These are phyloP conservation scores for Sympetrum striolatum DNA, from an alignment of 2,888 invertebrate species.

Conservation along the genomic window DNA sequence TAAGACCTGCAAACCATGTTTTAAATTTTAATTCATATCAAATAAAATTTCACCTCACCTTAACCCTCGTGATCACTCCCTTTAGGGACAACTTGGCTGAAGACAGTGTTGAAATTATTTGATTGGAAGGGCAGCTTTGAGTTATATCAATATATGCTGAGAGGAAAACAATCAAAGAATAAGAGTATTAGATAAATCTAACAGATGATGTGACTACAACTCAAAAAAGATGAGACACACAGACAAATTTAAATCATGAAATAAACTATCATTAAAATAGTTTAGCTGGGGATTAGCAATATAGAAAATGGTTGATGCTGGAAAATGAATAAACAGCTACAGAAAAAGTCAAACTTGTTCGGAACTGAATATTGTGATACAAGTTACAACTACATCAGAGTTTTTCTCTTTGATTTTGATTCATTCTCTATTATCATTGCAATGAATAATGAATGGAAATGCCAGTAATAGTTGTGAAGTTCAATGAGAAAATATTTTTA, in stretches of 20 bases:
- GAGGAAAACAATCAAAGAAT: not conserved
- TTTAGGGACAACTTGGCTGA: slow-evolving; percentile 33
- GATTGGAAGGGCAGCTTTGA: not conserved
- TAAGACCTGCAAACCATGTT: not conserved
- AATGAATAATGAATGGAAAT: too few relatives aligned
- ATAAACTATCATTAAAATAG: not conserved
- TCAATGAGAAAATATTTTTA: too few relatives aligned
- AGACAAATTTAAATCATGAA: not conserved
- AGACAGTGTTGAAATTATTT: not conserved
- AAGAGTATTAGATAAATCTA: too few relatives aligned
- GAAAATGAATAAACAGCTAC: too few relatives aligned
- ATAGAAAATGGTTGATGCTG: too few relatives aligned
- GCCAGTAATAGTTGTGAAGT: too few relatives aligned
- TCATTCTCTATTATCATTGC: too few relatives aligned
- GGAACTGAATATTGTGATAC: too few relatives aligned
- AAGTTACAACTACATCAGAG: too few relatives aligned
- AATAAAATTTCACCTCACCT: not conserved
- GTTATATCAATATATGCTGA: slow-evolving; percentile 16
- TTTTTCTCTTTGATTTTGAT: too few relatives aligned
- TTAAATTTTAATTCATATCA: not conserved
- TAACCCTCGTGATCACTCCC: slow-evolving; percentile 13
- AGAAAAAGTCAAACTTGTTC: too few relatives aligned
- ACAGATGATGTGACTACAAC: too few relatives aligned
- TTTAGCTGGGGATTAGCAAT: not conserved
- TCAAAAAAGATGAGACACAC: not conserved